Evolutionary conservation across 2,888 invertebrate genomes (phyloP), one percentile per base, ranked within the genome.

Genomic region (Pteria penguin): DNA sequence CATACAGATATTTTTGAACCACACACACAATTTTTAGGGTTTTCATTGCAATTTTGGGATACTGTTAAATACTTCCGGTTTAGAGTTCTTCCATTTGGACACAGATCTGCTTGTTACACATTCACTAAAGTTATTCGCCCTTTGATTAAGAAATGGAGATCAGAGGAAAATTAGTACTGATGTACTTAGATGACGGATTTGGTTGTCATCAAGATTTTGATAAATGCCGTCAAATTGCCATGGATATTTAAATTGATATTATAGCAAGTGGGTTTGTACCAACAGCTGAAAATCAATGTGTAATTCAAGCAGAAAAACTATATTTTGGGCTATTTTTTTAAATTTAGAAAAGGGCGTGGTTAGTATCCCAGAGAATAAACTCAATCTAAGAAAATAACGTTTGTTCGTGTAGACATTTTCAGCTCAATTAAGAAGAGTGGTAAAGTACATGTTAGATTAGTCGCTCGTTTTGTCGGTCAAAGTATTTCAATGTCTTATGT

Each of bases 381-480:
- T 52, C 58, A 71, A 33, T 14, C 72, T 29, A 29, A 69, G 0
- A 79, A 73, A 71, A 66, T 63, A n/a, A 29, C 55, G 8, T 31
- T 29, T 52, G 65, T 72, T 22, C 22, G 69, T 22, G 5, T 1
- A 5, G 60, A 76, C 11, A 65, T 78, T 54, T 4, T 52, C 24
- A 0, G 14, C 1, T 29, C 5, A 57, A 24, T 60, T 22, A 52
- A 26, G 1, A 63, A 14, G 4, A 31, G 27, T 11, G 31, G 54
- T 24, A 14, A 33, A 24, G 76, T 76, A 3, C 72, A 57, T 32
- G 76, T 81, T 5, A 36, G 68, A 36, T 65, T 58, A 26, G 45
- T 81, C n/a, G 82, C 78, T 57, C 78, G 78, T 54, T 45, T 81
- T 18, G 79, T 82, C 11, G 81, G 81, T 11, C 81, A 82, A 63